Base-by-base conservation (phyloP, 2,797 vertebrate genomes). In the Rhinella marina region DNA sequence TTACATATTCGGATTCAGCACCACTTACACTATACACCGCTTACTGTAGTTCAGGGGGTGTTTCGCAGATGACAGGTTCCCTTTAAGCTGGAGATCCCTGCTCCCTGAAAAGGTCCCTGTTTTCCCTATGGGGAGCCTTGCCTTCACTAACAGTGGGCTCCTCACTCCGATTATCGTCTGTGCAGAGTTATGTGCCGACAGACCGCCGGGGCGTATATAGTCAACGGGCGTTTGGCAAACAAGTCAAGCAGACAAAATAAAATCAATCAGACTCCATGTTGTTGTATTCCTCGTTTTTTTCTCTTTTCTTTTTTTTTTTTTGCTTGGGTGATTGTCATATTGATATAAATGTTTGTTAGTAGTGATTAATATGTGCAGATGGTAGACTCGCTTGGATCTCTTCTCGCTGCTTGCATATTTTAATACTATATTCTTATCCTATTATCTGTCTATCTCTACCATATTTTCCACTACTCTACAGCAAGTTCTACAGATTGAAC, bases 321-420 rank as follows among this genome's bases (percentile, higher is more conserved):
- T 0, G 72, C 25, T 54, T 52, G 23, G 4, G 50, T 77, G 73
- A 77, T 77, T 77, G 73, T 54, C 73, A 77, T 50, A 77, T 77
- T 77, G 73, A 77, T 77, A 52, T 52, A 89, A 89, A 91, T 16
- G 52, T 80, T 57, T 61, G 57, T 21, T 80, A 23, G 54, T 57
- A 19, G 56, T 62, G 80, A 81, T 61, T 41, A 27, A 64, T 81
- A 61, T 48, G 61, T 62, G 50, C 80, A 81, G 80, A 77, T 77
- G 73, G 50, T 52, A n/a, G 50, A 54, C 48, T 13, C 73, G 8
- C 73, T 25, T 77, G 73, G 73, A 52, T 77, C 73, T 52, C 48
- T 77, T 77, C 50, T 50, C 5, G 50, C 50, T 13, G 21, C 23
- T 77, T 54, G 73, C 50, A 54, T 25, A 77, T 77, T 52, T 77